Conservation (phyloP, 2,113 vertebrate species). For the Epinephelus moara region DNA sequence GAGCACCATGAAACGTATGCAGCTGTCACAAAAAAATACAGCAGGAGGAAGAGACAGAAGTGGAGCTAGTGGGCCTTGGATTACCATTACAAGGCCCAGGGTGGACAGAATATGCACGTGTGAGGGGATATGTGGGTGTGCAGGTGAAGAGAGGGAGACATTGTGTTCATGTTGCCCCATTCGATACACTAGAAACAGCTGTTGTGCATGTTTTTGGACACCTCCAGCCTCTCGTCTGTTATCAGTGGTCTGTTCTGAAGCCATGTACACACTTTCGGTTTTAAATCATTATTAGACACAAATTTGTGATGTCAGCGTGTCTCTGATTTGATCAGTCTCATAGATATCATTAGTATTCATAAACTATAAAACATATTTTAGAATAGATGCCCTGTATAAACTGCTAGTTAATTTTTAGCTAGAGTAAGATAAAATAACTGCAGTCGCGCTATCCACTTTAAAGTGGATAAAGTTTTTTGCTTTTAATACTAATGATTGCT, state of each 20-base stretch:
- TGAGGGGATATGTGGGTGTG: conserved; percentile 80
- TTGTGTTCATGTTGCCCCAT: conserved; percentile 65
- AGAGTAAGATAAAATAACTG: neutral
- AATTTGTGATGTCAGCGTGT: neutral
- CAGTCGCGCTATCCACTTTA: neutral
- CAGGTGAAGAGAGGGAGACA: conserved; percentile 82
- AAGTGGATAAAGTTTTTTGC: neutral
- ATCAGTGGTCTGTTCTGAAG: conserved; percentile 17
- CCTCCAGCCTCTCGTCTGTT: conserved; percentile 35
- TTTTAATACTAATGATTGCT: conserved; percentile 13
- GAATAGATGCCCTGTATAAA: neutral
- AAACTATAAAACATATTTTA: conserved; percentile 2
- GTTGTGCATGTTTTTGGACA: conserved; percentile 61
- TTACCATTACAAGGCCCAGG: conserved; percentile 91
- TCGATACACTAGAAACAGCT: conserved; percentile 43
- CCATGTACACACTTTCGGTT: neutral
- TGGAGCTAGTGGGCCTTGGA: conserved; percentile 83
- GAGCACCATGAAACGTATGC: conserved; percentile 86
- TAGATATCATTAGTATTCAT: conserved; percentile 23
- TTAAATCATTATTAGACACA: neutral
- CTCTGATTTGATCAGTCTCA: neutral
- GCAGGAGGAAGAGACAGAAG: conserved; percentile 74
- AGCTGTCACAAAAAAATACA: conserved; percentile 79
- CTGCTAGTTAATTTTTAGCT: neutral
- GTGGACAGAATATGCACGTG: conserved; percentile 74